These are phyloP conservation scores for Furcula furcula DNA, from an alignment of 2,888 invertebrate species.

Conservation along the genomic window DNA sequence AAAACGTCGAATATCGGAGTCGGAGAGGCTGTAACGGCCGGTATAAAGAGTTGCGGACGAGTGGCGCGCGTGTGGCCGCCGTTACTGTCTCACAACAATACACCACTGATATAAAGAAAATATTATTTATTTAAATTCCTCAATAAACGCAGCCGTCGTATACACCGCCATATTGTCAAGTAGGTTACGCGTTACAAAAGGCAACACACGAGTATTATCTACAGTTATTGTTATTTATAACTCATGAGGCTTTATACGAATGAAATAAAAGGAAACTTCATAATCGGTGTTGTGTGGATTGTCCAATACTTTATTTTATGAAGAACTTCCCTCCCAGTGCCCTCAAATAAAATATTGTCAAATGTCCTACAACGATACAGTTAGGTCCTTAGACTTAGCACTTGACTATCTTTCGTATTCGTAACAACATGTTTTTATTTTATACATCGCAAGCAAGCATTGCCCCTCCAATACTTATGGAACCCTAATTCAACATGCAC, in stretches of 20 bases:
- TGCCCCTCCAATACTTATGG: no score
- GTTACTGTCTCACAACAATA: slow-evolving; percentile 73
- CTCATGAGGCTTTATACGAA: slow-evolving; percentile 28
- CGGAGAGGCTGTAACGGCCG: slow-evolving; percentile 40
- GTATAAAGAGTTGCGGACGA: slow-evolving; percentile 45
- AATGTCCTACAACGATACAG: slow-evolving; percentile 11
- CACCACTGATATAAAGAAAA: slow-evolving; percentile 79
- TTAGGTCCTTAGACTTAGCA: no score
- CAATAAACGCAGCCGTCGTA: slow-evolving; percentile 67
- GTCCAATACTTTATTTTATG: slow-evolving; percentile 14
- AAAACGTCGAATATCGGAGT: slow-evolving; percentile 35
- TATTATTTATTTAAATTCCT: slow-evolving; percentile 78
- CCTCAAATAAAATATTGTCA: slow-evolving; percentile 9
- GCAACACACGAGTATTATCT: slow-evolving; percentile 43
- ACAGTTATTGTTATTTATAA: slow-evolving; percentile 51
- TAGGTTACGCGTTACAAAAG: slow-evolving; percentile 46
- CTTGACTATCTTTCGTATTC: no score
- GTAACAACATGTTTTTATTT: no score
- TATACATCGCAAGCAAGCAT: no score
- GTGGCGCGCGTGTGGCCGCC: slow-evolving; percentile 75
- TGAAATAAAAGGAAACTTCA: slow-evolving; percentile 39
- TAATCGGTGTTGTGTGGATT: slow-evolving; percentile 16
- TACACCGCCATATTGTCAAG: slow-evolving; percentile 61
- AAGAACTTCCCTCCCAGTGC: slow-evolving; percentile 21
- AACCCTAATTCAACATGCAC: no score